Conservation (phyloP, 1,140 invertebrate genomes). For the Mizuhopecten yessoensis region DNA sequence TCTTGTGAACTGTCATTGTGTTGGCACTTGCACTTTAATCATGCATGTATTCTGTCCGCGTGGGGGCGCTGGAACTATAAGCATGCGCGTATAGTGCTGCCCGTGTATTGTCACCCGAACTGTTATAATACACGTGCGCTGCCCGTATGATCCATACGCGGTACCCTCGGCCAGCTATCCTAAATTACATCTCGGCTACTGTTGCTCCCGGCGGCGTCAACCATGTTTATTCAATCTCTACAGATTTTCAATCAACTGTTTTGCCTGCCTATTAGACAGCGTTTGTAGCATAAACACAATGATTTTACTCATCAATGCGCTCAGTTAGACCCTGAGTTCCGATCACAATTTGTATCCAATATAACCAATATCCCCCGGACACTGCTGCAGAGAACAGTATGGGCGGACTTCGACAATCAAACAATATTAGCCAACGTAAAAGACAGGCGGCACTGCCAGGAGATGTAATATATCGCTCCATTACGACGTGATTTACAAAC, state of each 20-base stretch:
- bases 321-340: not conserved
- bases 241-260: constrained; percentile 11
- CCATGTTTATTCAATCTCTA: not conserved
- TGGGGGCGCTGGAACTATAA: no score
- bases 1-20: no score
- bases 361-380: not conserved
- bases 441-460: not conserved
- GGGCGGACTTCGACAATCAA: not conserved
- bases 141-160: not conserved
- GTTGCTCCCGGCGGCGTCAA: not conserved
- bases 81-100: no score
- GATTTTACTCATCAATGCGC: constrained; percentile 12
- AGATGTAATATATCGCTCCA: not conserved
- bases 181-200: not conserved
- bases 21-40: no score
- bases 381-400: not conserved
- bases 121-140: no score
- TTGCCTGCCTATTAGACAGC: not conserved
- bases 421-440: not conserved
- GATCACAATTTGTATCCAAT: constrained; percentile 23
- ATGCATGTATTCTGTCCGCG: no score
- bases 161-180: not conserved
- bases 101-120: no score
- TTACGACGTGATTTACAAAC: not conserved
- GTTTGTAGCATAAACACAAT: not conserved